phyloP scores from a whole-genome alignment of 1,140 invertebrate genomes.

The Portunus trituberculatus region DNA sequence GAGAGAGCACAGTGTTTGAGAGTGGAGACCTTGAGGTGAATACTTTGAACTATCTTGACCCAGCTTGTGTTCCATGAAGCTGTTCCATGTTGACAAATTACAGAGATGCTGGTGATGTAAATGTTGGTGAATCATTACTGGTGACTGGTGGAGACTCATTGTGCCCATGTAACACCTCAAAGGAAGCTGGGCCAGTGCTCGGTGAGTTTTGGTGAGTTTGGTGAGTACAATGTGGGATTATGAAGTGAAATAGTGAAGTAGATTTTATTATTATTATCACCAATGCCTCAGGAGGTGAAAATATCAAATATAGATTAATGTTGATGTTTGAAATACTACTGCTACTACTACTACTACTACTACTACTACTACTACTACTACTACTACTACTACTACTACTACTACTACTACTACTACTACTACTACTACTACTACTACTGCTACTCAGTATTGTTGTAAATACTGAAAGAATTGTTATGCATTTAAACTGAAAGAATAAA shows the following conservation, averaged over 20 bases:
- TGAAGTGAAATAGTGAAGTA: not conserved
- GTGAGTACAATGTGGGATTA: not conserved
- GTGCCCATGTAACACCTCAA: not conserved
- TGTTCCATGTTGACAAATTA: not conserved
- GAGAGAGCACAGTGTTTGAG: no score
- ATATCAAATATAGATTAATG: constrained; percentile 15
- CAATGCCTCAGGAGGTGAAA: constrained; percentile 8
- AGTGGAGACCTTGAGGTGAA: not conserved
- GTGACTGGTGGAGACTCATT: not conserved
- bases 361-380: no score
- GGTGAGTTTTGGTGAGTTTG: no score
- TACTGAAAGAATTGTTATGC: not conserved
- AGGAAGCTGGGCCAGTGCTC: not conserved
- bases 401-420: no score
- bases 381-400: no score
- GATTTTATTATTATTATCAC: constrained; percentile 1
- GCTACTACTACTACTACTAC: no score
- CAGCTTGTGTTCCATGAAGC: not conserved
- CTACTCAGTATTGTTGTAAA: not conserved
- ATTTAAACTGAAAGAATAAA: not conserved
- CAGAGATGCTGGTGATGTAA: not conserved
- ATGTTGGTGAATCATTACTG: not conserved
- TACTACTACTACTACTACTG: no score
- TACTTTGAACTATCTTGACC: constrained; percentile 1
- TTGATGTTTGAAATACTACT: constrained; percentile 5